Evolutionary conservation across 2,888 invertebrate species (phyloP).

Genomic region (Coecobrya sp.): DNA sequence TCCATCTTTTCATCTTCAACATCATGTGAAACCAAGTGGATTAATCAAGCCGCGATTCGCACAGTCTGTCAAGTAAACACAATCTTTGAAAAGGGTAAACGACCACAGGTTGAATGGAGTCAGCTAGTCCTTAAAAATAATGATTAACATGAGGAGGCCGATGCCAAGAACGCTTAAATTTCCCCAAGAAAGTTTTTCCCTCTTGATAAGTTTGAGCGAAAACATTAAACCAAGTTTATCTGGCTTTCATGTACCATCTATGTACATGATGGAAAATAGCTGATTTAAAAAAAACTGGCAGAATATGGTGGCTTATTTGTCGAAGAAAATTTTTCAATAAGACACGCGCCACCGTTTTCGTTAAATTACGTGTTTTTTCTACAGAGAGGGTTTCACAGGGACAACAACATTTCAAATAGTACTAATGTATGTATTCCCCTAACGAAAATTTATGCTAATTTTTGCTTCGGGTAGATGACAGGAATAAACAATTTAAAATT

Average conservation of each 20-base stretch:
- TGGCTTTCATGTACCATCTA: background rate
- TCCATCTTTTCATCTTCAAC: no score
- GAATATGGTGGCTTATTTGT: background rate
- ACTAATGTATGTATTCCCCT: background rate
- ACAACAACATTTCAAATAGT: no score
- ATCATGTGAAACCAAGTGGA: no score
- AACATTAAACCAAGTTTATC: constrained; percentile 57
- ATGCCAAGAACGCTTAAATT: constrained; percentile 27
- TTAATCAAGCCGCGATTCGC: no score
- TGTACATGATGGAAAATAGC: background rate
- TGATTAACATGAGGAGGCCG: background rate
- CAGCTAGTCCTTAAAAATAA: background rate
- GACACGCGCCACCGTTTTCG: background rate
- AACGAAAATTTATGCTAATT: background rate
- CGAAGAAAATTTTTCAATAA: background rate
- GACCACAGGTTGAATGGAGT: background rate
- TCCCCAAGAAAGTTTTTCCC: background rate
- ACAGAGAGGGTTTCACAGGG: background rate
- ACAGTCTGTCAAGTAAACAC: background rate
- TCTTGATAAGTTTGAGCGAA: background rate
- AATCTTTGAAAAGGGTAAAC: background rate
- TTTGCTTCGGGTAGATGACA: background rate
- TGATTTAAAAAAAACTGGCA: background rate
- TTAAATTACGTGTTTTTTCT: background rate
- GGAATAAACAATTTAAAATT: background rate